These are phyloP conservation scores for Whitmania pigra DNA, from an alignment of 1,140 invertebrate species.

Conservation along the genomic window DNA sequence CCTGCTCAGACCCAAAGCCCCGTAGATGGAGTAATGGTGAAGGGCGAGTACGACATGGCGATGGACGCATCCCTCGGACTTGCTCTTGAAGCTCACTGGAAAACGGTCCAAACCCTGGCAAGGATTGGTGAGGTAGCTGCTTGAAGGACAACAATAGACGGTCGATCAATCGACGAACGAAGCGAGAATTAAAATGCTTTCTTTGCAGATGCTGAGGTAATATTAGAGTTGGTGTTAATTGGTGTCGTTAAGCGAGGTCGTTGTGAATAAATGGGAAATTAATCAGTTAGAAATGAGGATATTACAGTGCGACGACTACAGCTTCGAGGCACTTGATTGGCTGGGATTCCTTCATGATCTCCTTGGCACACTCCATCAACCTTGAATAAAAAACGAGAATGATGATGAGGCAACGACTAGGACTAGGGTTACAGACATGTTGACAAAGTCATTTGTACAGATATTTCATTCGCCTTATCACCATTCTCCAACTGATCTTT, in stretches of 20 bases:
- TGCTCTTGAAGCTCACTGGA: conserved; percentile 42
- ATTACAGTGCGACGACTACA: conserved; percentile 43
- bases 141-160: not conserved
- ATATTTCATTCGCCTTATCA: not conserved
- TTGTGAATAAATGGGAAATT: not conserved
- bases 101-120: conserved; percentile 40
- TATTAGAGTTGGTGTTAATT: too few relatives aligned
- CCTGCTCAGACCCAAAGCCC: conserved; percentile 42
- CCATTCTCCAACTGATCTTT: not conserved
- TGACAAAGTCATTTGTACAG: not conserved
- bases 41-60: conserved; percentile 43
- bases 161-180: not conserved
- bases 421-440: not conserved
- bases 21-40: conserved; percentile 38
- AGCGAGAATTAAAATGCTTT: not conserved
- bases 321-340: conserved; percentile 46
- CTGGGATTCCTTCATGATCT: conserved; percentile 42
- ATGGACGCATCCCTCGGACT: conserved; percentile 35
- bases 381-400: conserved; percentile 17
- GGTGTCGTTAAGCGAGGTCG: not conserved
- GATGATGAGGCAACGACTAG: not conserved
- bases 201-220: too few relatives aligned
- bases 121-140: conserved; percentile 38
- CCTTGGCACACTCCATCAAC: conserved; percentile 40
- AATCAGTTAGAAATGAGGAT: conserved; percentile 25